Conservation (phyloP, 2,113 vertebrate genomes). For the Catagonus wagneri region DNA sequence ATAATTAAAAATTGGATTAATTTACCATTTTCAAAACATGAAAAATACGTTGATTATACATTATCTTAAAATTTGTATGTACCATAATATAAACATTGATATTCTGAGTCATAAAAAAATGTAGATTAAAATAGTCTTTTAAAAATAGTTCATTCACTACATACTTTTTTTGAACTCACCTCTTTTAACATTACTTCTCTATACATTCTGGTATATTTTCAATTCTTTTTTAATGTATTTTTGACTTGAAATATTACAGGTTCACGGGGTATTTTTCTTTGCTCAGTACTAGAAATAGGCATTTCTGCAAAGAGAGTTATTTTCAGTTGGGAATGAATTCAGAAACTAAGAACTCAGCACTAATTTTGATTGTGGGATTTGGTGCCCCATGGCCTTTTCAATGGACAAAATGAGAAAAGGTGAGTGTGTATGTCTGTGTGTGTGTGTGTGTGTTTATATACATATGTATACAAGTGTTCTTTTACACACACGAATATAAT, state of each 20-base stretch:
- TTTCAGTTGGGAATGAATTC: not conserved
- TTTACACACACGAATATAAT: not conserved
- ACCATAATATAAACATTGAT: not conserved
- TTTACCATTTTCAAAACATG: not conserved
- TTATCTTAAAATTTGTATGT: not conserved
- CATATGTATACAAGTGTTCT: not conserved
- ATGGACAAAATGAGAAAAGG: not conserved
- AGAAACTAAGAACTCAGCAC: not conserved
- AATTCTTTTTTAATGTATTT: not conserved
- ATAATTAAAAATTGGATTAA: not conserved
- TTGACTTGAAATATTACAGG: not conserved
- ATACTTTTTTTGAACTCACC: not conserved
- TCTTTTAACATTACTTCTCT: not conserved
- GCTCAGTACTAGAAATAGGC: not conserved
- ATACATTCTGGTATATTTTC: not conserved
- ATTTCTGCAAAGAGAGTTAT: not conserved
- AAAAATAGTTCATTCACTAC: not conserved
- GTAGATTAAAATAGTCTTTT: not conserved
- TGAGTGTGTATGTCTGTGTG: not conserved
- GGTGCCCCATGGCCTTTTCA: not conserved
- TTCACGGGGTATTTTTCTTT: not conserved
- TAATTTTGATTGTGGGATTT: not conserved
- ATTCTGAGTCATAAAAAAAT: not conserved
- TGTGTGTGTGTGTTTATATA: not conserved
- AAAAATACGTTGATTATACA: not conserved